A percentile compares a stretch with the other conserved stretches of the same genome.
These are phyloP conservation scores for Anadara kagoshimensis DNA, from an alignment of 1,140 invertebrate species.

Conservation along the genomic window DNA sequence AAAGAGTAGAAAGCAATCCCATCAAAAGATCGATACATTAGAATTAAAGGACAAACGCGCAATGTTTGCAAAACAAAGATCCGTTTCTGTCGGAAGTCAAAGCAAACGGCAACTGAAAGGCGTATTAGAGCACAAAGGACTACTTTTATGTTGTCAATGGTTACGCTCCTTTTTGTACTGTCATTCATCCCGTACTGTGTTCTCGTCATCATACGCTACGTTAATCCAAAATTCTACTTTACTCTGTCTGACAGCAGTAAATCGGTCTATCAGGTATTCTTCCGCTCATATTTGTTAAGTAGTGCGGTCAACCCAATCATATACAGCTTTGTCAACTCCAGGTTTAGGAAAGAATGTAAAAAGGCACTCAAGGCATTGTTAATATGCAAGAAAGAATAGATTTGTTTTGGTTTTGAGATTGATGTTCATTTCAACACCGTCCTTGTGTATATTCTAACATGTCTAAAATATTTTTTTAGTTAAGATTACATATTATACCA, in stretches of 20 bases:
- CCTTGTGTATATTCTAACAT: too few species aligned
- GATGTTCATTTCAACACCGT: too few species aligned
- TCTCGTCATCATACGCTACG: constrained; percentile 13
- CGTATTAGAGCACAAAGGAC: constrained; percentile 38
- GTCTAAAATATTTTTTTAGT: too few species aligned
- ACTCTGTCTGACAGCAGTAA: not conserved
- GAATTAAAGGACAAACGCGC: too few species aligned
- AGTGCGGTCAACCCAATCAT: constrained; percentile 16
- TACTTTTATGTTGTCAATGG: constrained; percentile 54
- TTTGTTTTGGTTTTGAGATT: too few species aligned
- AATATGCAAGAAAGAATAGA: not conserved
- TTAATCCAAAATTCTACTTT: not conserved
- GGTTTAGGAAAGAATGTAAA: constrained; percentile 15
- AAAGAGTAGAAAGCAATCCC: too few species aligned
- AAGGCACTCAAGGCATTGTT: not conserved
- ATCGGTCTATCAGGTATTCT: constrained; percentile 2
- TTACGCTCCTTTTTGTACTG: constrained; percentile 55
- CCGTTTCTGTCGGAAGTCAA: not conserved
- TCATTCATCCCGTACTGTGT: constrained; percentile 58
- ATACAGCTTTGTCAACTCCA: constrained; percentile 11
- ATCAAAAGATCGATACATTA: too few species aligned
- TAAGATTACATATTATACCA: too few species aligned
- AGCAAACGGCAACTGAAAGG: not conserved
- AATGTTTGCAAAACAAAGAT: too few species aligned
- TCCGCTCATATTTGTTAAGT: constrained; percentile 10